Base-by-base conservation (phyloP, 2,797 vertebrate species). In the Pseudochromis fuscus region DNA sequence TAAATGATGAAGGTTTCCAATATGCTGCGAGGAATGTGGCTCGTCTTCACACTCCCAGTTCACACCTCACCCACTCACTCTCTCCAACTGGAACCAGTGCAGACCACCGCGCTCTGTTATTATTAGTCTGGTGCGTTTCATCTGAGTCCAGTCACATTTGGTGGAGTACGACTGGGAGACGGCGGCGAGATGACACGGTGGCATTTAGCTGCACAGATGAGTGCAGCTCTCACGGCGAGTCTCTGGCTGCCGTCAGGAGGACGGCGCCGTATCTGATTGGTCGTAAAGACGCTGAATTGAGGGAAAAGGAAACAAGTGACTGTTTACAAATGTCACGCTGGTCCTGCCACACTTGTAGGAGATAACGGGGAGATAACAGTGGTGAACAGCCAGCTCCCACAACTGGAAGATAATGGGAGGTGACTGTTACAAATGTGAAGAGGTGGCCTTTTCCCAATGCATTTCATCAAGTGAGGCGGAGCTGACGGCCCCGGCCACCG, bases 341-440 rank as follows among this genome's bases (percentile, higher is more conserved):
- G 81, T 83, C 67, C 88, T 84, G 77, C 52, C 73, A 83, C 72
- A 79, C 81, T 85, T 88, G 77, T 83, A 77, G 82, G 62, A 74
- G 87, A 90, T 85, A 87, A 83, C 69, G n/a, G n/a, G n/a, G n/a
- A n/a, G n/a, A 80, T 90, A 85, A 71, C 80, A 52, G 68, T 70
- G 79, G 56, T 74, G 55, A 85, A 79, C 71, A 80, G 44, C 65
- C 18, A 49, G 61, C 82, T 78, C 61, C 75, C 64, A 63, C 74
- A 71, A 84, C 30, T 62, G 75, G 80, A 85, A 82, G 86, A 87
- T 90, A 88, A 92, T 85, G 72, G 67, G 79, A 89, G 85, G 76
- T 84, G 91, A 91, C 90, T 91, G 87, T 84, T 87, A 86, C 85
- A 89, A 91, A 92, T 86, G 88, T 89, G 87, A 91, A 90, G 87